These are phyloP conservation scores for Gyrodactylus bullatarudis DNA, from an alignment of 1,140 invertebrate species.

Conservation along the genomic window DNA sequence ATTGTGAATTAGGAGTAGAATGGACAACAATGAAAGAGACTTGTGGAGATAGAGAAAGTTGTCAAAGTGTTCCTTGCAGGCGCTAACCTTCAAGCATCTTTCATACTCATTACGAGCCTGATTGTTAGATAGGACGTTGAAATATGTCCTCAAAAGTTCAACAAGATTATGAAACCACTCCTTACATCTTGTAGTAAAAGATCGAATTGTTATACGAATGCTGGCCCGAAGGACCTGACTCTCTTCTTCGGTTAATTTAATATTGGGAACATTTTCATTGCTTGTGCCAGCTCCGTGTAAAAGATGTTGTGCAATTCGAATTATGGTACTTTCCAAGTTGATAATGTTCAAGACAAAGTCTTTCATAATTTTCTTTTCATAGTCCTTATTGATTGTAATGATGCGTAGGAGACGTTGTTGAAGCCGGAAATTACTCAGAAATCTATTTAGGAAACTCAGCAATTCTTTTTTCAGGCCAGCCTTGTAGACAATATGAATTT, in stretches of 20 bases:
- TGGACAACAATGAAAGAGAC: not conserved
- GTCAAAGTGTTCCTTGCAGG: not conserved
- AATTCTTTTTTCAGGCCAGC: not conserved
- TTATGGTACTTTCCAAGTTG: not conserved
- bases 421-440: not conserved
- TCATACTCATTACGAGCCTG: not conserved
- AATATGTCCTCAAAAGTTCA: not conserved
- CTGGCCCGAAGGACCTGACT: not conserved
- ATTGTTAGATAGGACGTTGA: not conserved
- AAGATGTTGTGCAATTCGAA: not conserved
- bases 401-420: not conserved
- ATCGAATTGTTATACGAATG: not conserved
- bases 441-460: not conserved
- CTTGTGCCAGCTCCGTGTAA: not conserved
- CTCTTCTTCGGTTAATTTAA: not conserved
- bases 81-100: not conserved
- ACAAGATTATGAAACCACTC: not conserved
- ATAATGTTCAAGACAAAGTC: not conserved
- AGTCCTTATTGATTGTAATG: not conserved
- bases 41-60: not conserved
- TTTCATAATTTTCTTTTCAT: not conserved
- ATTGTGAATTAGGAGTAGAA: not conserved
- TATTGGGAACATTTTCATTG: not conserved
- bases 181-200: not conserved
- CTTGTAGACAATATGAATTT: not conserved